phyloP scores from a whole-genome alignment of 2,888 invertebrate genomes.

The Euphydryas editha region DNA sequence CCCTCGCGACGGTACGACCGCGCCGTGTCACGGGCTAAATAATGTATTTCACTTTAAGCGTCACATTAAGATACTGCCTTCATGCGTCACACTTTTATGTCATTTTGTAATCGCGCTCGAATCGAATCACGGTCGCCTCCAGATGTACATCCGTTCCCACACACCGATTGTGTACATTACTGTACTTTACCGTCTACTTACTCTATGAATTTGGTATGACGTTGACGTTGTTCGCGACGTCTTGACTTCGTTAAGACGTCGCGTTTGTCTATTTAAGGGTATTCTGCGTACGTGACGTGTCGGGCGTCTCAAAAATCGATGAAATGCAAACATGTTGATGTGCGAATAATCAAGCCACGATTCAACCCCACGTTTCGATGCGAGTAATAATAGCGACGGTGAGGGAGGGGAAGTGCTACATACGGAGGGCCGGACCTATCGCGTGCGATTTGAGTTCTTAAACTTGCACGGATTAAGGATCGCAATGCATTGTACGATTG shows the following conservation, averaged over 20 bases:
- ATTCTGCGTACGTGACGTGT: slow-evolving; percentile 38
- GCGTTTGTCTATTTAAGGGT: slow-evolving; percentile 31
- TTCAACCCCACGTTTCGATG: slow-evolving; percentile 64
- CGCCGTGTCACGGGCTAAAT: slow-evolving; percentile 43
- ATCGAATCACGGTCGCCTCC: neutral
- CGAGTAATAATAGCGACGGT: slow-evolving; percentile 71
- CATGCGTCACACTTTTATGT: slow-evolving; percentile 29
- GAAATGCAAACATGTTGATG: slow-evolving; percentile 78
- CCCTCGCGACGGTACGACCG: slow-evolving; percentile 58
- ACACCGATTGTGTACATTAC: neutral
- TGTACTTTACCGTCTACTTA: neutral
- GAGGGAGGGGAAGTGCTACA: slow-evolving; percentile 59
- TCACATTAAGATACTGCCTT: slow-evolving; percentile 25
- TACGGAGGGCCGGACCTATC: slow-evolving; percentile 45
- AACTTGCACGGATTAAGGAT: slow-evolving; percentile 14
- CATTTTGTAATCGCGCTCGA: slow-evolving; percentile 17
- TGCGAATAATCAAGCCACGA: slow-evolving; percentile 76
- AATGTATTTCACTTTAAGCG: slow-evolving; percentile 18
- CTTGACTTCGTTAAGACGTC: slow-evolving; percentile 14
- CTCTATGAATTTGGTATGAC: slow-evolving; percentile 6
- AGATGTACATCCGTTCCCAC: neutral
- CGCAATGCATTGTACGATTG: slow-evolving; percentile 22
- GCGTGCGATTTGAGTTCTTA: slow-evolving; percentile 28
- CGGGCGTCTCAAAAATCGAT: slow-evolving; percentile 68
- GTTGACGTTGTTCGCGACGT: no score